These are phyloP conservation scores for Ichneumoninae sp. DNA, from an alignment of 2,888 invertebrate genomes.

Conservation along the genomic window DNA sequence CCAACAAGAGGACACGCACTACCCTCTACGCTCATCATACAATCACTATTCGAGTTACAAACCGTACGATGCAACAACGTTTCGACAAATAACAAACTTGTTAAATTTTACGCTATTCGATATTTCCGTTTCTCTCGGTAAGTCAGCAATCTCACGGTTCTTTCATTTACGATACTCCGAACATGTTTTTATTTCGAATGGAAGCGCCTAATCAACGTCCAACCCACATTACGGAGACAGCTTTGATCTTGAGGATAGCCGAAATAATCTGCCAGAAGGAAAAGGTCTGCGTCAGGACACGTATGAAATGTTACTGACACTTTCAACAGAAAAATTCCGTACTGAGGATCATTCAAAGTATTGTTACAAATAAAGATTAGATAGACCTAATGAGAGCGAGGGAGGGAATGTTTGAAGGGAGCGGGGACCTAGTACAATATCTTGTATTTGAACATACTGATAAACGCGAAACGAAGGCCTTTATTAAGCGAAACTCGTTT, in stretches of 20 bases:
- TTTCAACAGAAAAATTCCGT: neutral
- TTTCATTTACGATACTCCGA: neutral
- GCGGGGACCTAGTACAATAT: conserved; percentile 16
- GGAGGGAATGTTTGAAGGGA: neutral
- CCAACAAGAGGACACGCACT: conserved; percentile 11
- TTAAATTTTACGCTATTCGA: neutral
- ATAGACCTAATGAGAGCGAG: conserved; percentile 13
- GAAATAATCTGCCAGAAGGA: neutral
- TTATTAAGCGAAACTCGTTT: conserved; percentile 22
- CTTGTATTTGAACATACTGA: conserved; percentile 53
- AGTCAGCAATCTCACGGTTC: neutral
- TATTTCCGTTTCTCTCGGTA: neutral
- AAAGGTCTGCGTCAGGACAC: neutral
- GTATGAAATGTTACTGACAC: conserved; percentile 27
- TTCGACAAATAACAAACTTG: neutral
- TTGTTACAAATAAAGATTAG: neutral
- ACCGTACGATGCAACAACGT: neutral
- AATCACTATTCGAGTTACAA: conserved; percentile 9
- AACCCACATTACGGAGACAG: neutral
- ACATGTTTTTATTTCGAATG: too few relatives aligned
- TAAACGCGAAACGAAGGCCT: conserved; percentile 8
- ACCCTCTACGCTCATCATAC: conserved; percentile 34
- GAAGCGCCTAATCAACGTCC: too few relatives aligned
- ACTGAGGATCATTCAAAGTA: neutral
- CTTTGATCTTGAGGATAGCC: neutral